Evolutionary conservation across 2,113 vertebrate species (phyloP).

Genomic region (Rhabdornis inornatus): DNA sequence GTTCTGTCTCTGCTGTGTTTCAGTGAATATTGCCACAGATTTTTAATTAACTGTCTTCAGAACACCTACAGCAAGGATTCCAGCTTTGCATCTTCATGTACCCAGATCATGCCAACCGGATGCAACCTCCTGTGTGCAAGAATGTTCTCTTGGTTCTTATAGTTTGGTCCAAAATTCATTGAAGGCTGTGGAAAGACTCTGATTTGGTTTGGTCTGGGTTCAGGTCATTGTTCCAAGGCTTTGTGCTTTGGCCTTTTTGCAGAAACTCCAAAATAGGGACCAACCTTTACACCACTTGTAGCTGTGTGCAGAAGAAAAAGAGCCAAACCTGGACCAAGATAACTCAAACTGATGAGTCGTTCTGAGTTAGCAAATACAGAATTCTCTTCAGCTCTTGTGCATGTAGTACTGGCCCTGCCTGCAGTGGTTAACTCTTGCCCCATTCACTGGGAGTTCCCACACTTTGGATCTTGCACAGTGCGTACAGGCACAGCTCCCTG

Average conservation of each 20-base stretch:
- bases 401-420: not conserved
- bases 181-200: not conserved
- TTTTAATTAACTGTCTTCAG: not conserved
- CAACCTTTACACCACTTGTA: not conserved
- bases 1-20: not conserved
- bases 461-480: not conserved
- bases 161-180: not conserved
- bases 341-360: not conserved
- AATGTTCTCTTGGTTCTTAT: not conserved
- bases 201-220: not conserved
- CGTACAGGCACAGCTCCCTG: fast-evolving
- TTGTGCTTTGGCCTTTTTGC: not conserved
- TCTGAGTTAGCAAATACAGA: not conserved
- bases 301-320: not conserved
- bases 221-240: not conserved
- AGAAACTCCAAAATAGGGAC: not conserved
- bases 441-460: not conserved
- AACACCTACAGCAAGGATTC: not conserved
- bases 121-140: not conserved
- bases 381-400: not conserved
- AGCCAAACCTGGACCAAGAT: not conserved
- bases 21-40: not conserved
- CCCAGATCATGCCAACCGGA: not conserved
- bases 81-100: not conserved
- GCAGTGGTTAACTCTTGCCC: not conserved